Evolutionary conservation across 2,797 vertebrate genomes (phyloP).

Genomic region (Pitangus sulphuratus): DNA sequence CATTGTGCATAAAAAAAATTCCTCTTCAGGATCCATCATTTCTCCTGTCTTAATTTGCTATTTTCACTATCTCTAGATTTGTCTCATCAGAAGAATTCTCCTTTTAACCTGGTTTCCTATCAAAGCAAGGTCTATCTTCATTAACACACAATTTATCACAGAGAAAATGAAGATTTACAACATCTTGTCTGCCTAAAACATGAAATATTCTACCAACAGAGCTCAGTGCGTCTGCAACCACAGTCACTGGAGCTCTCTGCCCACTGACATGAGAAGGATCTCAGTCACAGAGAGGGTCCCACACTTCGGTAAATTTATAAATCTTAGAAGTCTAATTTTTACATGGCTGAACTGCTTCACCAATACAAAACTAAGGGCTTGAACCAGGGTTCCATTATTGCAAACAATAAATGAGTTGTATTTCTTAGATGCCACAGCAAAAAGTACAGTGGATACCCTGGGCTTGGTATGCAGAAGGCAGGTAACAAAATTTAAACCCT

Average conservation of each 20-base stretch:
- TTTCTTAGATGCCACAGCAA: background rate
- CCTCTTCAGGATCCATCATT: background rate
- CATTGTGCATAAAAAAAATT: background rate
- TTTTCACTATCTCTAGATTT: background rate
- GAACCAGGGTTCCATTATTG: fast-evolving
- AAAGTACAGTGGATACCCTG: background rate
- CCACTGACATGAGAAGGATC: background rate
- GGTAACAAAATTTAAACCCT: background rate
- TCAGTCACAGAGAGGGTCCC: background rate
- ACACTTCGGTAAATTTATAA: background rate
- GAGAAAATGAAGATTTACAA: background rate
- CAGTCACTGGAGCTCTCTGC: background rate
- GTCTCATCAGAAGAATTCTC: background rate
- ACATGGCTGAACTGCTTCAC: background rate
- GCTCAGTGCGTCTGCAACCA: background rate
- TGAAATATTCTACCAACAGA: background rate
- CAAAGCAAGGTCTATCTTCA: background rate
- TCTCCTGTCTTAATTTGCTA: background rate
- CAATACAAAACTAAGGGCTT: background rate
- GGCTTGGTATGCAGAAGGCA: background rate
- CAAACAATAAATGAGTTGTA: background rate
- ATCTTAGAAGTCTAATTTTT: background rate
- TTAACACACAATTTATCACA: background rate
- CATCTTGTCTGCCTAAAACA: background rate
- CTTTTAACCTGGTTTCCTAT: background rate